phyloP scores from a whole-genome alignment of 2,113 vertebrate species.

The Trematomus loennbergii region DNA sequence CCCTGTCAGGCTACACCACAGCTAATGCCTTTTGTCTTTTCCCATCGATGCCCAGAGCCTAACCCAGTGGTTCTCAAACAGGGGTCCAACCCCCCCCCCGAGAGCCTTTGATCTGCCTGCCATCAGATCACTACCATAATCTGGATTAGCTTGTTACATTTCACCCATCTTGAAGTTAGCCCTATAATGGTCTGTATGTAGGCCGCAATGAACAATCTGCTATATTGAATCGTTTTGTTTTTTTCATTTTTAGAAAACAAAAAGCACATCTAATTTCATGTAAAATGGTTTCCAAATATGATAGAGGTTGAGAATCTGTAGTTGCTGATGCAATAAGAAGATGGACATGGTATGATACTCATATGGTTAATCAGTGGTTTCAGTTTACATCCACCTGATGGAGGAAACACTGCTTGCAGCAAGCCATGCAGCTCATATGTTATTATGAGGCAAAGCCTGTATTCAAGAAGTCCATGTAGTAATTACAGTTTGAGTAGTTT shows the following conservation, averaged over 20 bases:
- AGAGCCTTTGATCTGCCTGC: constrained; percentile 18
- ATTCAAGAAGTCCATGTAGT: background rate
- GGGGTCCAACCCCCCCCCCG: background rate
- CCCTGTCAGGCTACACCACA: constrained; percentile 13
- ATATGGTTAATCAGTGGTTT: background rate
- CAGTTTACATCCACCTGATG: background rate
- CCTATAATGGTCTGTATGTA: background rate
- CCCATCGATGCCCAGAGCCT: constrained; percentile 6
- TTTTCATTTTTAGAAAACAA: background rate
- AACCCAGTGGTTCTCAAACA: constrained; percentile 30
- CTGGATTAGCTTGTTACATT: constrained; percentile 33
- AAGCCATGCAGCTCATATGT: background rate
- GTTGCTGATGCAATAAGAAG: background rate
- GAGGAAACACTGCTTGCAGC: background rate
- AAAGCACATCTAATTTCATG: background rate
- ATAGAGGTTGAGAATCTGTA: background rate
- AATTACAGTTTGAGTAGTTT: background rate
- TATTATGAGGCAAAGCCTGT: background rate
- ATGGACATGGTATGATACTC: background rate
- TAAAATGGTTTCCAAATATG: background rate
- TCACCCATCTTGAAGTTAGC: constrained; percentile 26
- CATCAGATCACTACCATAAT: constrained; percentile 21
- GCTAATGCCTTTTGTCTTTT: constrained; percentile 50
- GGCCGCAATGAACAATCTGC: constrained; percentile 6
- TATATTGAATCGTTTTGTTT: background rate